Base-by-base conservation (phyloP, 2,888 invertebrate genomes). In the Parapristionchus giblindavisi region DNA sequence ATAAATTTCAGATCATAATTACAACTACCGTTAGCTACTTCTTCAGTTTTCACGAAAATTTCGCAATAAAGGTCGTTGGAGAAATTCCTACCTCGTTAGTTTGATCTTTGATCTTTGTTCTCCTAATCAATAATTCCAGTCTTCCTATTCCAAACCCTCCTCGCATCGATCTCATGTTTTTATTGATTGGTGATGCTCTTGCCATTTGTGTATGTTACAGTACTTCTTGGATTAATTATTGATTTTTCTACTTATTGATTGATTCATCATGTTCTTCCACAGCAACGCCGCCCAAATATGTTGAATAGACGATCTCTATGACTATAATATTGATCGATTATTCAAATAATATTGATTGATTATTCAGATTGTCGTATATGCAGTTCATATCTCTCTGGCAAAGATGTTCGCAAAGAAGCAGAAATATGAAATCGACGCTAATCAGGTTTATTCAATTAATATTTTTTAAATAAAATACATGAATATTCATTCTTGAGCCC, bases 381-480 rank as follows among this genome's bases (percentile, higher is more conserved):
- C 90, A 29, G 88, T 90, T 38, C 89, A 89, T 58, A 88, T 90
- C 21, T 90, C 90, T 24, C 88, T 90, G 86, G 89, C 89, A 14
- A 90, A 90, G 81, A 87, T 90, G 80, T 88, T 90, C 75, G 89
- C 89, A 27, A 89, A 89, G 80, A 89, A 89, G 80, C 86, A 89
- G 79, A 87, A 88, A 68, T 91, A 90, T 83, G 86, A 88, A 38
- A 85, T 90, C 5, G 89, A 90, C 77, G 79, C 90, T 0, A 90
- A 89, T 78, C 90, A 90, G 78, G 90, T 65, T 43, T 43, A 8
- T n/a, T n/a, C n/a, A n/a, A n/a, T n/a, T n/a, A n/a, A n/a, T n/a
- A n/a, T n/a, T n/a, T n/a, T n/a, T n/a, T n/a, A n/a, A n/a, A n/a
- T n/a, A n/a, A n/a, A n/a, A n/a, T n/a, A n/a, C n/a, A n/a, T n/a